A percentile compares a stretch with the other conserved stretches of the same genome.
Conservation (phyloP, 2,113 vertebrate species). For the Megaleporinus macrocephalus region DNA sequence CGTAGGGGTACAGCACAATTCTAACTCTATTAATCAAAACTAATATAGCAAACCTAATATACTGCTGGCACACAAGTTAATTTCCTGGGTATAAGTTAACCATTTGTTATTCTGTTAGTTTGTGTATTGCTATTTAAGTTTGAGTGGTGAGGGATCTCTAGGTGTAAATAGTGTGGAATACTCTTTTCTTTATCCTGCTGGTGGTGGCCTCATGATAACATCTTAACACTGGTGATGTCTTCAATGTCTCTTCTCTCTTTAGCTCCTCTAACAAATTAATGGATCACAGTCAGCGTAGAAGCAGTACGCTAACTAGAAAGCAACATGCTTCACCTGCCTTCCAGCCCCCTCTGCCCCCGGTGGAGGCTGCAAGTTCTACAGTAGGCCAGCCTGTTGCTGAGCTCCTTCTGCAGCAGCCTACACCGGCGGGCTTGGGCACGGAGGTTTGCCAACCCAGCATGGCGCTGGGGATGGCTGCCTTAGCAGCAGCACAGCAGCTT, state of each 20-base stretch:
- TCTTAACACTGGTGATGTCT: slow-evolving; percentile 62
- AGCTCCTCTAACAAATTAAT: slow-evolving; percentile 94
- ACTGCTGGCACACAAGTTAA: neutral
- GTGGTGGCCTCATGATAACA: slow-evolving; percentile 38
- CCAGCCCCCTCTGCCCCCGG: slow-evolving; percentile 96
- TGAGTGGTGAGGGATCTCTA: slow-evolving; percentile 7
- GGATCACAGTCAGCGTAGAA: slow-evolving; percentile 90
- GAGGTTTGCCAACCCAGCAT: slow-evolving; percentile 81
- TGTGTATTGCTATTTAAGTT: neutral
- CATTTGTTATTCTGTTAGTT: neutral
- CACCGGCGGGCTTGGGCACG: slow-evolving; percentile 69
- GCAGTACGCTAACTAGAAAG: slow-evolving; percentile 96
- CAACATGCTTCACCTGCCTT: slow-evolving; percentile 94
- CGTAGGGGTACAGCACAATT: neutral
- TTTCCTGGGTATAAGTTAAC: too few relatives aligned
- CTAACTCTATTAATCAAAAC: slow-evolving; percentile 6
- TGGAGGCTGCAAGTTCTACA: slow-evolving; percentile 79
- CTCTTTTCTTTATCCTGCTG: slow-evolving; percentile 10
- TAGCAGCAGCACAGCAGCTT: slow-evolving; percentile 82
- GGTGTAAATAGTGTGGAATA: neutral
- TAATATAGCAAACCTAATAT: neutral
- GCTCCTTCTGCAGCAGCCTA: slow-evolving; percentile 72
- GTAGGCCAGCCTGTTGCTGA: slow-evolving; percentile 75
- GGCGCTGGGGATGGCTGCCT: slow-evolving; percentile 77
- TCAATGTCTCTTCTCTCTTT: slow-evolving; percentile 72